Evolutionary conservation across 1,140 invertebrate genomes (phyloP), one percentile per base, ranked within the genome.

Genomic region (Sesamia nonagrioides): DNA sequence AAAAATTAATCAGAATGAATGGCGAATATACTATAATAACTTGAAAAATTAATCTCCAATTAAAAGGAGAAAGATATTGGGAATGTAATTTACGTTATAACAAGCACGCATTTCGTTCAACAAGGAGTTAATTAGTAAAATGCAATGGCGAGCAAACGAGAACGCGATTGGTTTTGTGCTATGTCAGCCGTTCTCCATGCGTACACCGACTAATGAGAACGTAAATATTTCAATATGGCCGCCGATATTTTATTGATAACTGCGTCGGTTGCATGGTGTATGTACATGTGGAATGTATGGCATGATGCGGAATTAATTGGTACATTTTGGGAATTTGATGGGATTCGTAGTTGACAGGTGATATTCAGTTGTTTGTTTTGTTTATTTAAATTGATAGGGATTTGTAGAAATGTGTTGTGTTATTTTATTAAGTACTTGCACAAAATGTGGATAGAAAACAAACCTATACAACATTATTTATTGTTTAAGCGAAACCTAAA

Each of bases 111-210:
- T 73, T 61, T 45, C 61, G 9, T 27, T 40, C 73, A 76, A 78
- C 76, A 81, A 68, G 77, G 68, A 79, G 75, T 84, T 85, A 88
- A 88, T 88, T 88, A 88, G 84, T 68, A 72, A 80, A 85, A 84
- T 86, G 82, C 83, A 84, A 80, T 75, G 35, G 61, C 66, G n/a
- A n/a, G 17, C 58, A 54, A 18, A 76, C 61, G 60, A 9, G 60
- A 3, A 11, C 60, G 0, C 60, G 79, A 81, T 83, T 84, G 81
- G 77, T 83, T 84, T 81, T 83, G 82, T 79, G 63, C 58, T 76
- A 81, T 77, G 79, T 85, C 85, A 83, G 75, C 73, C 79, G 73
- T 73, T 82, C 81, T 79, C 79, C 74, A 82, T 82, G 75, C 77
- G 35, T 73, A 35, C 68, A 74, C 9, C 33, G 68, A 52, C 82